Evolutionary conservation across 1,140 invertebrate species (phyloP).

Genomic region (Ceratoteleas bidentatus): DNA sequence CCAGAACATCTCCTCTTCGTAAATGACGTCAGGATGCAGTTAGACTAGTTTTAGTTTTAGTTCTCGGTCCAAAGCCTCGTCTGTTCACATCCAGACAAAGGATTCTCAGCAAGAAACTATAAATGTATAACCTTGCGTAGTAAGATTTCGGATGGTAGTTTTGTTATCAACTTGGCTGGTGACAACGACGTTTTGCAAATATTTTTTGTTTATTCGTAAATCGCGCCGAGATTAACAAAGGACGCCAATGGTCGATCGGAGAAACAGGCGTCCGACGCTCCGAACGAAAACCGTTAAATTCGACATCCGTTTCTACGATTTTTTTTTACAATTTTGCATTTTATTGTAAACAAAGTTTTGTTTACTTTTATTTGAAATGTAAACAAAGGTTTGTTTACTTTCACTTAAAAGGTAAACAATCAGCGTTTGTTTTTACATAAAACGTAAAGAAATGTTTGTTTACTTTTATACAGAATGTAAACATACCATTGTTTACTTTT

Average conservation of each 20-base stretch:
- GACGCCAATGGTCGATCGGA: not conserved
- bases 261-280: not conserved
- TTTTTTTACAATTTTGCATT: too few relatives aligned
- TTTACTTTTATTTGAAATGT: too few relatives aligned
- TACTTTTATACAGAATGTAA: too few relatives aligned
- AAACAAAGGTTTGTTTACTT: too few relatives aligned
- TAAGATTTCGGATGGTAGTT: slow-evolving; percentile 41
- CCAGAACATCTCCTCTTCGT: slow-evolving; percentile 77
- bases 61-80: slow-evolving; percentile 70
- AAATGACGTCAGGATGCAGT: slow-evolving; percentile 81
- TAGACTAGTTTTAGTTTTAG: slow-evolving; percentile 81
- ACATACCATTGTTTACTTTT: too few relatives aligned
- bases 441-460: too few relatives aligned
- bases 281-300: too few relatives aligned
- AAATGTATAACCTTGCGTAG: slow-evolving; percentile 62
- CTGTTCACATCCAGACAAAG: slow-evolving; percentile 74
- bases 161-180: slow-evolving; percentile 23
- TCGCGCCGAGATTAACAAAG: too few relatives aligned
- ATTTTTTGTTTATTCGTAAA: not conserved
- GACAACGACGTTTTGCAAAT: slow-evolving; percentile 35
- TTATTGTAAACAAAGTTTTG: too few relatives aligned
- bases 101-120: slow-evolving; percentile 68
- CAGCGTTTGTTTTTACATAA: too few relatives aligned
- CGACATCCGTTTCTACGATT: too few relatives aligned
- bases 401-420: too few relatives aligned